These are phyloP conservation scores for Julus scandinavius DNA, from an alignment of 2,888 invertebrate genomes.

Conservation along the genomic window DNA sequence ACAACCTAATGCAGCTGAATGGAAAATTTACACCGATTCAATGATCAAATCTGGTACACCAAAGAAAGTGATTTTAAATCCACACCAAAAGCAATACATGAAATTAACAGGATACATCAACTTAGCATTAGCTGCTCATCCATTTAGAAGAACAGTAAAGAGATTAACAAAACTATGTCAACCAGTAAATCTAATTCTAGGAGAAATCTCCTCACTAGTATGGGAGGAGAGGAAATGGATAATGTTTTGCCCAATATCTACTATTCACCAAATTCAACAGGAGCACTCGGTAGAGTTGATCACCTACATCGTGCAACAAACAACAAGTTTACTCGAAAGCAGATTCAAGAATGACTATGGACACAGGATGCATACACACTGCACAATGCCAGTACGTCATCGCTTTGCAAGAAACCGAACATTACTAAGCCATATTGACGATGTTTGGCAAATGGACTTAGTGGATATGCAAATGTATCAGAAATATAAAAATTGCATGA, in stretches of 20 bases:
- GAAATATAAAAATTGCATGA: constrained; percentile 59
- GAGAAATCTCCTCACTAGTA: too few relatives aligned
- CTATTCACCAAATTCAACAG: not conserved
- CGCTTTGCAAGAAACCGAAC: constrained; percentile 53
- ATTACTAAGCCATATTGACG: constrained; percentile 59
- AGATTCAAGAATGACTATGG: not conserved
- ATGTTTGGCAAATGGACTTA: constrained; percentile 61
- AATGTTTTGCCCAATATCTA: not conserved
- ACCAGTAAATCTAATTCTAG: too few relatives aligned
- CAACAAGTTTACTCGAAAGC: not conserved
- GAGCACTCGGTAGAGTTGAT: constrained; percentile 1
- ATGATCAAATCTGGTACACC: too few relatives aligned
- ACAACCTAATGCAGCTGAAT: too few relatives aligned
- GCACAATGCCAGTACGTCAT: not conserved
- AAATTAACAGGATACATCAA: not conserved
- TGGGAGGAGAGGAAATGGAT: constrained; percentile 15
- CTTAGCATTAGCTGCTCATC: too few relatives aligned
- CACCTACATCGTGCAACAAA: not conserved
- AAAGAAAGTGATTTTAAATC: too few relatives aligned
- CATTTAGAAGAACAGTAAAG: too few relatives aligned
- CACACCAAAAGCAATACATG: not conserved
- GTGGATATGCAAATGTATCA: constrained; percentile 59
- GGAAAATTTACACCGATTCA: too few relatives aligned
- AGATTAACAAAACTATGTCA: too few relatives aligned
- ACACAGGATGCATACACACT: not conserved